Base-by-base conservation (phyloP, 1,140 invertebrate species). In the Penaeus japonicus region DNA sequence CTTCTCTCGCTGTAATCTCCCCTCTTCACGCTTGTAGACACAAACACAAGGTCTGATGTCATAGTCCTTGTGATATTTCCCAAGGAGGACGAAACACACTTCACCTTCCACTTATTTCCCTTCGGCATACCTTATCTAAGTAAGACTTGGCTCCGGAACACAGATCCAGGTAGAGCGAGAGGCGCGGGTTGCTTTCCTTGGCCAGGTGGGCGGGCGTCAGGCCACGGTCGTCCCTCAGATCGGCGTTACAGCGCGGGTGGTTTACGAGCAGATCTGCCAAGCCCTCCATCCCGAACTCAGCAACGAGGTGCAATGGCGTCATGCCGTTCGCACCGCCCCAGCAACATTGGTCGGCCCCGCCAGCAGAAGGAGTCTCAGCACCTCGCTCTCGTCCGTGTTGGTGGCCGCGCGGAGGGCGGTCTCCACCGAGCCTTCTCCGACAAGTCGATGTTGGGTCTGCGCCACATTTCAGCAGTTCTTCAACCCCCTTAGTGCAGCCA, bases 321-420 rank as follows among this genome's bases (percentile, higher is more conserved):
- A n/a, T n/a, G 32, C 39, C 47, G 22, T 75, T 84, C 15, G 24
- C 39, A 12, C 70, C 59, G 83, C 54, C 83, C 54, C 35, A 53
- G 83, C 83, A 54, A 73, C 75, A 4, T 73, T 39, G 24, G 73
- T 70, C 3, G 62, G 62, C 10, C 62, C 83, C 22, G 62, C 62
- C 18, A 73, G 62, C 20, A 84, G 65, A 32, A 84, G 27, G 7
- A 70, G 35, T 20, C 12, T 53, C 22, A 75, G 62, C 39, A 75
- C 35, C n/a, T 10, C 32, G 2, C 32, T 47, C 30, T 70, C 62
- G 20, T 27, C 24, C 20, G 24, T 53, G 83, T 84, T 75, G 35
- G 55, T 84, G 65, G 83, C 83, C 83, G 75, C 4, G 65, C 75
- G 83, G 18, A 84, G 62, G 12, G 83, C 62, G 10, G 62, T 84